Evolutionary conservation across 2,113 vertebrate genomes (phyloP).

Genomic region (Benitochromis conjunctus): DNA sequence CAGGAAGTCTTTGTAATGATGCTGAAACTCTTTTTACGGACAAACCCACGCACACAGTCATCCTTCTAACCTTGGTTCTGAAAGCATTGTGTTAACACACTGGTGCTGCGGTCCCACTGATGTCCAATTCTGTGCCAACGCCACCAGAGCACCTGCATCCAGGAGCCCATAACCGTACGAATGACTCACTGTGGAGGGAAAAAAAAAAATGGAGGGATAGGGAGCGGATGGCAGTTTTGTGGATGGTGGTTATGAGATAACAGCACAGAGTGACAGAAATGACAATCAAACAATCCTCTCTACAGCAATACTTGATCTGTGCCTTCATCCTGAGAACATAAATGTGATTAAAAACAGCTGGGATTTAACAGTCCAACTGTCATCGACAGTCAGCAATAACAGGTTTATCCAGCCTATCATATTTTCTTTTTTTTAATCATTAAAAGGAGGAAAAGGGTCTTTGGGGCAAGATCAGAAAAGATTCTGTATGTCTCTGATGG

Average conservation of each 20-base stretch:
- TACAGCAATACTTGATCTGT: not conserved
- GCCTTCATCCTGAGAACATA: not conserved
- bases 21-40: not conserved
- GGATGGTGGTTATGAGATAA: not conserved
- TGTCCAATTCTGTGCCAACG: constrained; percentile 91
- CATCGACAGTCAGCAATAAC: not conserved
- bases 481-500: not conserved
- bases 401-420: not conserved
- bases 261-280: not conserved
- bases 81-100: constrained; percentile 84
- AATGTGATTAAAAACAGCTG: not conserved
- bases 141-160: constrained; percentile 90
- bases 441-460: not conserved
- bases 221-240: not conserved
- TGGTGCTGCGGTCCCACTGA: constrained; percentile 85
- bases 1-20: not conserved
- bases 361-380: not conserved
- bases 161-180: constrained; percentile 93
- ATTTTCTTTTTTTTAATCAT: not conserved
- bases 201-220: not conserved
- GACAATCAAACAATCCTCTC: not conserved
- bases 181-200: constrained; percentile 84
- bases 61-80: constrained; percentile 80
- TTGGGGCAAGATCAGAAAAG: not conserved
- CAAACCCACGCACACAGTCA: not conserved